Conservation (phyloP, 2,888 invertebrate genomes). For the Sicus ferrugineus region DNA sequence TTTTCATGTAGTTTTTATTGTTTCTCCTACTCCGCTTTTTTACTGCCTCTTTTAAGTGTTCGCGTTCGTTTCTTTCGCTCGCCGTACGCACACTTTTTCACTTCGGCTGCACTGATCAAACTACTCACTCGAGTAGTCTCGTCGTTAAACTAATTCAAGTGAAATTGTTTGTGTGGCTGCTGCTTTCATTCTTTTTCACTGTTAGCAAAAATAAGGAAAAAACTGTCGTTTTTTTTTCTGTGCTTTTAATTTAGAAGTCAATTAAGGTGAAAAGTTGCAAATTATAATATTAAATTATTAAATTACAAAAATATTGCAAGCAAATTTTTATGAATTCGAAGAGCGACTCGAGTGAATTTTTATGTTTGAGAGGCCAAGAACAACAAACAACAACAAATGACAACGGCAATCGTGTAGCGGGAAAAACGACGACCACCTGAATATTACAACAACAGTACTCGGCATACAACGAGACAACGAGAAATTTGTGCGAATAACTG, state of each 20-base stretch:
- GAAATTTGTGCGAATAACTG: too few species aligned
- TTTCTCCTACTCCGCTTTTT: not conserved
- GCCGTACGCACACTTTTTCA: not conserved
- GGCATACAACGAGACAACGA: too few species aligned
- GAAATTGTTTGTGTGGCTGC: too few species aligned
- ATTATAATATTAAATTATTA: not conserved
- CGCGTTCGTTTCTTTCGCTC: not conserved
- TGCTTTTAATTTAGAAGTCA: too few species aligned
- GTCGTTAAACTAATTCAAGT: conserved; percentile 2
- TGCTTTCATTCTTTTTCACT: too few species aligned
- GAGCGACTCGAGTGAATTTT: not conserved
- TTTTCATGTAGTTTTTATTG: conserved; percentile 36
- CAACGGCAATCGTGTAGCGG: too few species aligned
- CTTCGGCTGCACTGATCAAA: not conserved
- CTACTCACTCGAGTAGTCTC: not conserved
- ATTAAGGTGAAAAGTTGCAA: not conserved
- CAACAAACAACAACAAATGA: too few species aligned
- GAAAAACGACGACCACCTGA: too few species aligned
- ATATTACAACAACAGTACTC: too few species aligned
- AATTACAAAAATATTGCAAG: not conserved
- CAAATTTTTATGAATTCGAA: not conserved
- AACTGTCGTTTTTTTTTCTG: too few species aligned
- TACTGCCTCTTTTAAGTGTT: not conserved
- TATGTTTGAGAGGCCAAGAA: not conserved
- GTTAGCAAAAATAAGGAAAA: too few species aligned